Conservation (phyloP, 2,113 vertebrate species). For the Chaetura pelagica region DNA sequence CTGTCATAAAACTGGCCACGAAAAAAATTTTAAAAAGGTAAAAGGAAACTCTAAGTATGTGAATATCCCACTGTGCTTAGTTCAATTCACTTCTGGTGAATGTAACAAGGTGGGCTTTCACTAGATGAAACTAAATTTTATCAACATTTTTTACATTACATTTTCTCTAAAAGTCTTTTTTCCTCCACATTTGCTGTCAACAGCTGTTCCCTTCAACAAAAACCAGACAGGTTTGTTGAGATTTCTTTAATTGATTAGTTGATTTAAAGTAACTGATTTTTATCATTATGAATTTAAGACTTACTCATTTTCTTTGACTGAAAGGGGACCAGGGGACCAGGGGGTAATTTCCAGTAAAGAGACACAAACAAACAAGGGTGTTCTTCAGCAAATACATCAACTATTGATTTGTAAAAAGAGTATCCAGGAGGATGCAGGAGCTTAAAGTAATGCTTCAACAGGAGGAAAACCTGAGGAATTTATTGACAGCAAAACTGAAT, state of each 20-base stretch:
- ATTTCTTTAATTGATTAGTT: background rate
- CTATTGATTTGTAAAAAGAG: background rate
- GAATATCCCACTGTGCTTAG: background rate
- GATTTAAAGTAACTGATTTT: background rate
- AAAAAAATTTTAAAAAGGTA: background rate
- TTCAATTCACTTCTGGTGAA: background rate
- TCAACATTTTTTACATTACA: background rate
- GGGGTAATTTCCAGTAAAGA: background rate
- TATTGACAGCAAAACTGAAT: background rate
- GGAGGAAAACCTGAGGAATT: background rate
- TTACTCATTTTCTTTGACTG: background rate
- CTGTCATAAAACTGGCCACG: background rate
- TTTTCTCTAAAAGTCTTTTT: background rate
- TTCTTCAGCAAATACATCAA: background rate
- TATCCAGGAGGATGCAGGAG: background rate
- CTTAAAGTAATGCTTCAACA: background rate
- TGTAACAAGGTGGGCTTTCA: background rate
- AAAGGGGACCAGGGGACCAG: background rate
- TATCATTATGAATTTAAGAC: background rate
- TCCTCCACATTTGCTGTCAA: background rate
- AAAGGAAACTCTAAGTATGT: background rate
- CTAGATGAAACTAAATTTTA: background rate
- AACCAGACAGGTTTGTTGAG: background rate
- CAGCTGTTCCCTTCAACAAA: background rate
- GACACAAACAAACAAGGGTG: background rate